These are phyloP conservation scores for Mus pahari DNA, from an alignment of 2,113 vertebrate genomes.

Conservation along the genomic window DNA sequence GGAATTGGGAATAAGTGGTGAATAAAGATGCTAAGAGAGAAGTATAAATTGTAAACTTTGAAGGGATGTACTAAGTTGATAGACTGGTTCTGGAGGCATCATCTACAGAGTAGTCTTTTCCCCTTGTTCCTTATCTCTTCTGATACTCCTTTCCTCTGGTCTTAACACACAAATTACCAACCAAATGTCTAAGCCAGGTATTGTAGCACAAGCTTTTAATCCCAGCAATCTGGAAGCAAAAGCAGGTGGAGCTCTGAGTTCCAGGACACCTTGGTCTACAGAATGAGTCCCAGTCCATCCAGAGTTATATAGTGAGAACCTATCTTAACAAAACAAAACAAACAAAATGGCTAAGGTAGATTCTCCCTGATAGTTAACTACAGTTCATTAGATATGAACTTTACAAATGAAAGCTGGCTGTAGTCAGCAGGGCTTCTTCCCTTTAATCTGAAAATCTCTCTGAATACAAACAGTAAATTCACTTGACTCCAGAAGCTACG, in stretches of 20 bases:
- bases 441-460: conserved; percentile 55
- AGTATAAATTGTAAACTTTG: conserved; percentile 43
- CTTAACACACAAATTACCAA: conserved; percentile 16
- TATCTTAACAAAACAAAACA: neutral
- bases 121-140: conserved; percentile 2
- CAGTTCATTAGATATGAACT: conserved; percentile 21
- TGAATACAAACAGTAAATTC: conserved; percentile 49
- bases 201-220: neutral
- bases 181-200: neutral
- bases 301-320: neutral
- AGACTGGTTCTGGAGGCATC: neutral
- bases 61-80: conserved; percentile 1
- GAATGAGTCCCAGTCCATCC: neutral
- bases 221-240: neutral
- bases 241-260: neutral
- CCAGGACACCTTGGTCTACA: neutral
- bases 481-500: neutral
- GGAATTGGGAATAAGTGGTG: conserved; percentile 17
- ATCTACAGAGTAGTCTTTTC: conserved; percentile 3
- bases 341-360: neutral
- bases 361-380: conserved; percentile 10
- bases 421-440: conserved; percentile 4
- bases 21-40: conserved; percentile 20
- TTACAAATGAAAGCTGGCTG: conserved; percentile 8
- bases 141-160: neutral